Base-by-base conservation (phyloP, 1,140 invertebrate species). In the Cotesia chilonis region DNA sequence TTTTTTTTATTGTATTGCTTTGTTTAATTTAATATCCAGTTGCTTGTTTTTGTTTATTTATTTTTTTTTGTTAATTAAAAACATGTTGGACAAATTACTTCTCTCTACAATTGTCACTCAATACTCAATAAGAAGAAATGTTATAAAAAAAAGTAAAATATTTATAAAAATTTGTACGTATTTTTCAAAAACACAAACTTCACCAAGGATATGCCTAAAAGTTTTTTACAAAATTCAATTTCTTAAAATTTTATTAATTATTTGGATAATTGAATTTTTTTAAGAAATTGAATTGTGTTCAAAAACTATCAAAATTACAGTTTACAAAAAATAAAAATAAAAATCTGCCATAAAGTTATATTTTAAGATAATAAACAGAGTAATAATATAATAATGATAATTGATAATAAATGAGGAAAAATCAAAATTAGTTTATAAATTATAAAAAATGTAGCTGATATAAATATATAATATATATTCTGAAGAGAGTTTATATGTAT, bases 361-460 rank as follows among this genome's bases (percentile, higher is more conserved):
- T 55, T 36, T 17, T 14, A 55, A n/a, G 47, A 20, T 6, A 67
- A 52, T n/a, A 41, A 51, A 47, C 12, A 67, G 9, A 12, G 36
- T 10, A 2, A 37, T 64, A 37, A 1, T 35, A 7, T 64, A 17
- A 35, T 6, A 35, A 63, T 35, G 6, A 36, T 7, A 63, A 41
- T 28, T 28, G 5, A 54, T 52, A 52, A 52, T 52, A 28, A 38
- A 57, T 6, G 37, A 38, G 55, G 4, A 63, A 75, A 76, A 80
- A 80, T 80, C 79, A 80, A 80, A 80, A 80, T 77, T 79, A 79
- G 75, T 41, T 72, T 47, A 60, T 71, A 78, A 78, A 71, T 65
- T 74, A n/a, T 14, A 14, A 14, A 14, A n/a, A 55, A 0, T n/a
- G 61, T 70, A 71, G 66, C 73, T 70, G 47, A 63, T 72, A 60